Base-by-base conservation (phyloP, 1,140 invertebrate genomes). In the Samia ricini region DNA sequence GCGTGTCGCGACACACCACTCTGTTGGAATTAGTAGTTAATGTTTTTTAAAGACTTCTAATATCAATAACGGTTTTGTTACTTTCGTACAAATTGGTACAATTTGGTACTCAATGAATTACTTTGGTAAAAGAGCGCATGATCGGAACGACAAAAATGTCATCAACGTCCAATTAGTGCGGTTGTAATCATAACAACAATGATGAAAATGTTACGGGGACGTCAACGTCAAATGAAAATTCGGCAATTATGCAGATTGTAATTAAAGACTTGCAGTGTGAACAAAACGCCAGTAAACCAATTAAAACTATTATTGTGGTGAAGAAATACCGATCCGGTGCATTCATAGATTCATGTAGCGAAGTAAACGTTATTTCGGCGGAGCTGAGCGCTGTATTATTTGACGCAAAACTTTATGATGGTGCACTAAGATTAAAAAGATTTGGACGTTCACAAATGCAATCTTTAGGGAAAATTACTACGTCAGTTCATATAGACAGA, bases 391-490 rank as follows among this genome's bases (percentile, higher is more conserved):
- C 21, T 10, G 21, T 20, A 22, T 54, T 54, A 12, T 54, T 54
- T 21, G 21, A 54, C 20, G 21, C 12, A 12, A 10, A 54, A 22
- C 12, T 54, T 3, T 20, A 54, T 54, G 51, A 3, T 22, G 12
- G 51, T 20, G 51, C 5, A 7, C 18, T 54, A 22, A 54, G n/a
- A 54, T 12, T 54, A 21, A 54, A 7, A 21, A 19, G 4, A 21
- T 12, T 54, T 54, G 51, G 51, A 19, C 18, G 18, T 19, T 54
- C 51, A 22, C 19, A 54, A 54, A 19, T 54, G 19, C 51, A 20
- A 19, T 20, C 19, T 19, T 54, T 54, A 54, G 51, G 51, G 19
- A 54, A 21, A 19, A 54, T 54, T 54, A 54, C 51, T 15, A 54
- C 51, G 51, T 19, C 21, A 5, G 20, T 54, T 54, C 18, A 10